Percentiles rank a stretch among this genome's conserved stretches.
phyloP scores from a whole-genome alignment of 2,888 invertebrate species.

The Eilema sororculum region DNA sequence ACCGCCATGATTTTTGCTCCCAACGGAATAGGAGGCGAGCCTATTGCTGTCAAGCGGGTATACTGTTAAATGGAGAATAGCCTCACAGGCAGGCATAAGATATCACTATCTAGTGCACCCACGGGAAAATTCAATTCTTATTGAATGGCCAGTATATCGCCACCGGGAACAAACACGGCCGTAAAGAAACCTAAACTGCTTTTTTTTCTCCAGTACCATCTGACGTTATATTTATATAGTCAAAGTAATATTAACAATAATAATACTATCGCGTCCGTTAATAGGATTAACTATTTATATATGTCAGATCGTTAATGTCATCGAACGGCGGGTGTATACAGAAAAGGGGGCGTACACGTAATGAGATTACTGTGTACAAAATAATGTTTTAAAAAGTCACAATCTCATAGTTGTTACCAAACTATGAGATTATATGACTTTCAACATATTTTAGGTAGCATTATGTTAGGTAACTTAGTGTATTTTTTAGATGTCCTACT shows the following conservation, averaged over 20 bases:
- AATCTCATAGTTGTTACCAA: background rate
- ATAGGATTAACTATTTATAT: conserved; percentile 21
- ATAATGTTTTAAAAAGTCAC: background rate
- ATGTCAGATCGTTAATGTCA: conserved; percentile 30
- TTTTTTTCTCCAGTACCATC: too few relatives aligned
- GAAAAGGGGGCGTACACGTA: conserved; percentile 40
- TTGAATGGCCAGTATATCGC: too few relatives aligned
- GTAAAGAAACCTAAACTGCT: too few relatives aligned
- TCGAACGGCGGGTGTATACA: conserved; percentile 23
- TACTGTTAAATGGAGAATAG: too few relatives aligned
- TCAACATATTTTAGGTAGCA: background rate
- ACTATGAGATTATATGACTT: background rate
- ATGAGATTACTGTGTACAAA: conserved; percentile 21
- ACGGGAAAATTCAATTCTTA: too few relatives aligned
- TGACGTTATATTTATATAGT: background rate
- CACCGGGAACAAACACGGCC: too few relatives aligned
- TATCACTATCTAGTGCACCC: too few relatives aligned
- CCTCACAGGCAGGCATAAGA: too few relatives aligned
- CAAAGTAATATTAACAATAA: background rate
- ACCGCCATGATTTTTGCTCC: too few relatives aligned
- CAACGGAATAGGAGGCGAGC: too few relatives aligned
- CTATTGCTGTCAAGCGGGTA: too few relatives aligned
- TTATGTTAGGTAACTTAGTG: background rate
- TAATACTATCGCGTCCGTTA: conserved; percentile 3
- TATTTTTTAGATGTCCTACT: background rate